Percentiles rank a stretch among this genome's conserved stretches.
phyloP scores from a whole-genome alignment of 1,140 invertebrate genomes.

The Oedothorax gibbosus region DNA sequence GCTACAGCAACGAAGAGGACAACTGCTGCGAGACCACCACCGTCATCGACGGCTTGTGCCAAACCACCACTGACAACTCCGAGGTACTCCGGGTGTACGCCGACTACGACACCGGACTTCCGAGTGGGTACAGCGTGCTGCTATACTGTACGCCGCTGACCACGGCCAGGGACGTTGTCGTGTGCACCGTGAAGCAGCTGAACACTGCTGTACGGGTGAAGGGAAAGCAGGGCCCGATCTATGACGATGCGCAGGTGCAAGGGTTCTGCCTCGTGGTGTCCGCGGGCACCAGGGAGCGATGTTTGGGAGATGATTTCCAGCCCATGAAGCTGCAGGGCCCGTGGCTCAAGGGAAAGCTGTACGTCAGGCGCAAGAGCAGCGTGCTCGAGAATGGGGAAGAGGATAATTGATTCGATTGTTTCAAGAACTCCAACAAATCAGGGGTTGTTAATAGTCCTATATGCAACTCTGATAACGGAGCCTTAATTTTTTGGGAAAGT shows the following conservation, averaged over 20 bases:
- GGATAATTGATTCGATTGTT: not conserved
- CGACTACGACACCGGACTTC: constrained; percentile 93
- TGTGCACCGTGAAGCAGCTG: constrained; percentile 91
- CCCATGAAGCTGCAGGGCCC: constrained; percentile 92
- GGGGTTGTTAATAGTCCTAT: no score
- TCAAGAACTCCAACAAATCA: no score
- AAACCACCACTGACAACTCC: not conserved
- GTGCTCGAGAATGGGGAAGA: constrained; percentile 6
- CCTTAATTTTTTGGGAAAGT: no score
- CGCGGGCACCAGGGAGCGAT: constrained; percentile 90
- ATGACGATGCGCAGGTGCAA: constrained; percentile 74
- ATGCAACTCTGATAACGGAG: no score
- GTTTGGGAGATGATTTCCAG: constrained; percentile 91
- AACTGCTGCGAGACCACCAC: not conserved
- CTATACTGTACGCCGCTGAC: constrained; percentile 91
- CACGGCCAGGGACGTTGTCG: constrained; percentile 91
- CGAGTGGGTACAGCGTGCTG: constrained; percentile 90
- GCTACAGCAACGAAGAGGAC: constrained; percentile 14
- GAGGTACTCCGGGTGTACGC: constrained; percentile 82
- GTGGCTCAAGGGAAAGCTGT: constrained; percentile 92
- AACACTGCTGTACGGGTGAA: constrained; percentile 92
- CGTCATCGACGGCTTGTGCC: not conserved
- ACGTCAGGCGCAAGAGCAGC: constrained; percentile 83
- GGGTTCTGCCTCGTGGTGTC: constrained; percentile 95
- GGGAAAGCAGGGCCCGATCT: constrained; percentile 86